phyloP scores from a whole-genome alignment of 2,113 vertebrate genomes.

The Cyprinus carpio region DNA sequence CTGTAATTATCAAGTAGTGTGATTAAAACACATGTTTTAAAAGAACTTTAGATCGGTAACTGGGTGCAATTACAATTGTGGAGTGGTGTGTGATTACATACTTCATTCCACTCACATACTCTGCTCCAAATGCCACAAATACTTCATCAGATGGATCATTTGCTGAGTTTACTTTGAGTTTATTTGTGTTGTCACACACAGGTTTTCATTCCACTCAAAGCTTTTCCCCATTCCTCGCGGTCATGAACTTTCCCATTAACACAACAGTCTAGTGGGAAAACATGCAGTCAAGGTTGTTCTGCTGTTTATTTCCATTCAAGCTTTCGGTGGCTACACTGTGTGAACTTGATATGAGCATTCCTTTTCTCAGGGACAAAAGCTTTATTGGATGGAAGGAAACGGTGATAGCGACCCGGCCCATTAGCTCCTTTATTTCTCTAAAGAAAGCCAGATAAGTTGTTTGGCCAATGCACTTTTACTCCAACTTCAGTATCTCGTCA shows the following conservation, averaged over 20 bases:
- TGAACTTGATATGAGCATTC: constrained; percentile 47
- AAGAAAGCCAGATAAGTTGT: constrained; percentile 20
- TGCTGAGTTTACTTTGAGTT: constrained; percentile 1
- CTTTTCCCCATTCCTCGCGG: not conserved
- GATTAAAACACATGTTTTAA: not conserved
- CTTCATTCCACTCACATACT: not conserved
- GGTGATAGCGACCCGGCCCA: constrained; percentile 18
- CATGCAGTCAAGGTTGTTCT: constrained; percentile 33
- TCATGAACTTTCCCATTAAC: constrained; percentile 19
- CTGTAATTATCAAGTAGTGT: too few species aligned
- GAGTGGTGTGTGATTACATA: not conserved
- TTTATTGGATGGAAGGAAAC: constrained; percentile 29
- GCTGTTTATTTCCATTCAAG: constrained; percentile 14
- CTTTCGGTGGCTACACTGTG: constrained; percentile 12
- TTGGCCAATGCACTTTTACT: not conserved
- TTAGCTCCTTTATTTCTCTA: constrained; percentile 20
- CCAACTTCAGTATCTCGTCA: not conserved
- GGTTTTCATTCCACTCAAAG: constrained; percentile 4
- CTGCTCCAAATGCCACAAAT: not conserved
- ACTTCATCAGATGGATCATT: not conserved
- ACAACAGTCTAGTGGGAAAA: constrained; percentile 10
- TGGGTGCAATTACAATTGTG: not conserved
- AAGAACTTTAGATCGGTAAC: not conserved
- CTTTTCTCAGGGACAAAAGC: constrained; percentile 48
- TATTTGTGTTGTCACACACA: constrained; percentile 12